Evolutionary conservation across 2,797 vertebrate species (phyloP), one percentile per base, ranked within the genome.

Genomic region (Acridotheres tristis): DNA sequence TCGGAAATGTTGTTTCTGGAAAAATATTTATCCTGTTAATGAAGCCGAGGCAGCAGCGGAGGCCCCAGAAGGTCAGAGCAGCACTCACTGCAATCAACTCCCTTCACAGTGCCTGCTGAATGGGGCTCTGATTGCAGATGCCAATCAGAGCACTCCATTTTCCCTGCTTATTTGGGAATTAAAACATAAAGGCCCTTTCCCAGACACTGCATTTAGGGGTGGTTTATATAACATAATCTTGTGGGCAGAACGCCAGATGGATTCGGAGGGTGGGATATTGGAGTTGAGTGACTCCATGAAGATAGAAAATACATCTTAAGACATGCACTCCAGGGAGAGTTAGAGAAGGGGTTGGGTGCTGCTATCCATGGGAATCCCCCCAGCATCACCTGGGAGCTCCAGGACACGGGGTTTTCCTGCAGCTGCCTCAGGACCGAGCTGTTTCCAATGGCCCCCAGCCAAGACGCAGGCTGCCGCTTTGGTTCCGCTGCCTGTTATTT

Each of bases 11-110:
- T 97, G 96, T 97, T 97, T 96, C 95, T 95, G 95, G 96, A 94
- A 94, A 97, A 97, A 97, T 97, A 97, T 97, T 97, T 97, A 97
- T 95, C 94, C 96, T 88, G 82, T 92, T 97, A 97, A 97, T 96
- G 96, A 97, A 96, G 95, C 90, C 13, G 88, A 95, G 90, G 94
- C 95, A 91, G 93, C 81, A 73, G 86, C 71, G 0, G 90, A 94
- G 93, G 94, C 93, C 91, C 93, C 73, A 57, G 95, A 96, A 97
- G 97, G 96, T 97, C 96, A 97, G 88, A 96, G 96, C 94, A 3
- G 75, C 25, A 27, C 91, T 90, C 58, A 17, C 32, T 42, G 96
- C 96, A 97, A 97, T 97, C 97, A 97, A 27, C 91, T 93, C 93
- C 96, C 93, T 96, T 93, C 95, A 50, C 91, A 82, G 83, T 23